Evolutionary conservation across 2,888 invertebrate genomes (phyloP), one percentile per base, ranked within the genome.

Genomic region (Cerastis leucographa): DNA sequence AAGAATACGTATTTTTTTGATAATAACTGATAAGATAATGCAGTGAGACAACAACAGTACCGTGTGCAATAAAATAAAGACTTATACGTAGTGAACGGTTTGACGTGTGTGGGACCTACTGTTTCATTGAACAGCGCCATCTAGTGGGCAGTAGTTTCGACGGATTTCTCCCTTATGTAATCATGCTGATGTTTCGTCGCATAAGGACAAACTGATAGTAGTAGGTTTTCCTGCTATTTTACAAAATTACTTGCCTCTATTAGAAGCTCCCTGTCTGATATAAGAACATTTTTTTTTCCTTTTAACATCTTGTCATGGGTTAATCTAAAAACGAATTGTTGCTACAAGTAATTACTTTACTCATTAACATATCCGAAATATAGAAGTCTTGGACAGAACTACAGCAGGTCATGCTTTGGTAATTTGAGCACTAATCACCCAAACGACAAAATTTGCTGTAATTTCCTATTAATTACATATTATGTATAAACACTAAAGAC

Each of bases 81-180:
- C 8, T 29, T 19, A 19, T 29, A 44, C 22, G 22, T 40, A 25
- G 17, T 49, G 14, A 59, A 71, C 25, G 25, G 14, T 51, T 9
- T 22, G 19, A 46, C 44, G 22, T 29, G 6, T 46, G 67, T 49
- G 22, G 40, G 14, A 40, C 35, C 11, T 54, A 42, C 19, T 14
- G 19, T 49, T 0, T 29, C 7, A 1, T 44, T 44, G 62, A 61
- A 68, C 11, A 81, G 74, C 92, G 92, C 91, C 92, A 92, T 90
- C 92, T 92, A 72, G 87, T 78, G 83, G 40, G 66, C 76, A 91
- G 84, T 91, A 91, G 91, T 66, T 59, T 7, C 35, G 1, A 51
- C 22, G 2, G n/a, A 17, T 61, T 8, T 44, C 5, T 65, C n/a
- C 4, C 11, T 4, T 40, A 54, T 2, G 3, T 42, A 56, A 49